Evolutionary conservation across 1,140 invertebrate species (phyloP).

Genomic region (Drosophila pruinosa): DNA sequence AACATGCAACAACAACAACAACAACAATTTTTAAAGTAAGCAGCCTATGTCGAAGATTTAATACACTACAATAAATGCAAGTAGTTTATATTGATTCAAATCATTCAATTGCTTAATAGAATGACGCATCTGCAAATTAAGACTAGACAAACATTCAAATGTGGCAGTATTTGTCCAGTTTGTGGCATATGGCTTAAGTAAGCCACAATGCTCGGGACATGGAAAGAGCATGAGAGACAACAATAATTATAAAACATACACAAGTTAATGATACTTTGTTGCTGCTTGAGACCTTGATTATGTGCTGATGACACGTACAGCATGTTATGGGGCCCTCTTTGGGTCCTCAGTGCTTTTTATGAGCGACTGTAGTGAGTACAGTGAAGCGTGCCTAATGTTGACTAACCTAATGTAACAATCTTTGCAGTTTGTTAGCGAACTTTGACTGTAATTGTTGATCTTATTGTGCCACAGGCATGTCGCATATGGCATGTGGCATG

Average conservation of each 20-base stretch:
- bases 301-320: constrained; percentile 39
- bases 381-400: neutral
- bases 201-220: neutral
- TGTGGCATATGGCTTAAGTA: neutral
- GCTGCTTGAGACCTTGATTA: constrained; percentile 38
- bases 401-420: neutral
- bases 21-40: too few relatives aligned
- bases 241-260: constrained; percentile 30
- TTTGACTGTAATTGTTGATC: neutral
- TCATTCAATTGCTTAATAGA: too few relatives aligned
- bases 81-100: too few relatives aligned
- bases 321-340: neutral
- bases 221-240: neutral
- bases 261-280: constrained; percentile 23
- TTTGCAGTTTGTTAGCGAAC: neutral
- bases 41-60: too few relatives aligned
- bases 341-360: constrained; percentile 21
- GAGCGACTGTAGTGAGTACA: neutral
- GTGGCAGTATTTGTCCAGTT: too few relatives aligned
- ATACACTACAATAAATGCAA: too few relatives aligned
- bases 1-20: constrained; percentile 20
- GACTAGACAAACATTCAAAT: too few relatives aligned
- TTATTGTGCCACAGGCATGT: neutral
- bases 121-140: too few relatives aligned
- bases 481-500: constrained; percentile 16